Evolutionary conservation across 2,113 vertebrate genomes (phyloP).

Genomic region (Psephotus haematonotus): DNA sequence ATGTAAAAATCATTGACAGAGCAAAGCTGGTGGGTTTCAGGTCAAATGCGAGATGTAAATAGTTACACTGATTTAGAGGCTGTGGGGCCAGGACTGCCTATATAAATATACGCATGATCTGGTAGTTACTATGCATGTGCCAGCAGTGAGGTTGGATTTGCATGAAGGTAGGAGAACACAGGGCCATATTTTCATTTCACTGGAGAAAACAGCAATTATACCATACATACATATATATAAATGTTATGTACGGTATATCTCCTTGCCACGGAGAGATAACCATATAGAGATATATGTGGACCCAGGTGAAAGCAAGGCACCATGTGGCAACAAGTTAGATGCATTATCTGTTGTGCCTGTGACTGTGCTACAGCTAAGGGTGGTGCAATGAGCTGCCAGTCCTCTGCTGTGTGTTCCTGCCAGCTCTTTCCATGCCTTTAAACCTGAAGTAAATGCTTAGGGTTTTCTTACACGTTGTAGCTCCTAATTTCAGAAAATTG

Average conservation of each 20-base stretch:
- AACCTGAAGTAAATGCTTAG: neutral
- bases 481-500: neutral
- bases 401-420: neutral
- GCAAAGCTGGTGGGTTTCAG: neutral
- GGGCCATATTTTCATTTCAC: neutral
- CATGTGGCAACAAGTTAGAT: rapidly evolving
- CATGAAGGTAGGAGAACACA: neutral
- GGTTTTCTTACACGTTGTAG: neutral
- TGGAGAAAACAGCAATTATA: neutral
- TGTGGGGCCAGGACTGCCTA: neutral
- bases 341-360: neutral
- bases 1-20: neutral
- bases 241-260: neutral
- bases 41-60: neutral
- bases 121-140: neutral
- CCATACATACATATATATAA: no score
- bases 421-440: neutral
- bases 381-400: neutral
- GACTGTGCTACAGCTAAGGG: neutral
- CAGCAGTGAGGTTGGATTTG: neutral
- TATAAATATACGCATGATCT: rapidly evolving
- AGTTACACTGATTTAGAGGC: neutral
- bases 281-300: rapidly evolving
- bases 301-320: neutral
- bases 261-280: neutral